Conservation (phyloP, 2,797 vertebrate genomes). For the Myotis findleyi region DNA sequence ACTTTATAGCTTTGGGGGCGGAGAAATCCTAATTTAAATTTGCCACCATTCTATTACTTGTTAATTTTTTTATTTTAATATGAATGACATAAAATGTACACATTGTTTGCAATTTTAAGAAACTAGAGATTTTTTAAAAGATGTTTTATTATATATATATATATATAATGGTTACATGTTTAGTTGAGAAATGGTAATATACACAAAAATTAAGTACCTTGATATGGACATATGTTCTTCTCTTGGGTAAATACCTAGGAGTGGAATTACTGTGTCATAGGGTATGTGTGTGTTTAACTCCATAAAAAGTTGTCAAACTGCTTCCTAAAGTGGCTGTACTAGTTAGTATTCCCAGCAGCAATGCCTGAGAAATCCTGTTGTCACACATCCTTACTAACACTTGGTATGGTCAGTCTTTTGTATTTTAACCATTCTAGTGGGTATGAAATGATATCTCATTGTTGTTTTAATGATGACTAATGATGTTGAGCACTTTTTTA, state of each 20-base stretch:
- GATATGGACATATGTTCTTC: neutral
- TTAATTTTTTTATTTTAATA: neutral
- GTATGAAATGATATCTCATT: neutral
- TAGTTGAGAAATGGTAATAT: neutral
- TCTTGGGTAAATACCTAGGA: neutral
- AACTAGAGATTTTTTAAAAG: neutral
- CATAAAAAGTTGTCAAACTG: neutral
- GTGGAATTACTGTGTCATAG: neutral
- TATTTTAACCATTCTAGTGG: neutral
- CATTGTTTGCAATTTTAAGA: neutral
- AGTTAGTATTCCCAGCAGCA: neutral
- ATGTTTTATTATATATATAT: neutral
- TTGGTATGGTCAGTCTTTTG: neutral
- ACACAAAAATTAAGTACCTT: neutral
- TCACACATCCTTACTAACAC: neutral
- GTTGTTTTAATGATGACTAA: neutral
- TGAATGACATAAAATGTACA: neutral
- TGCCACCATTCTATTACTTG: neutral
- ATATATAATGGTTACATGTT: neutral
- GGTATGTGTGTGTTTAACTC: neutral
- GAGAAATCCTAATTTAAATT: neutral
- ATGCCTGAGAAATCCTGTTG: neutral
- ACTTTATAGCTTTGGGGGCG: neutral
- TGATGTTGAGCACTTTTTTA: neutral
- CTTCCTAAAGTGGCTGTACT: neutral